Evolutionary conservation across 1,140 invertebrate genomes (phyloP).

Genomic region (Calycopis cecrops): DNA sequence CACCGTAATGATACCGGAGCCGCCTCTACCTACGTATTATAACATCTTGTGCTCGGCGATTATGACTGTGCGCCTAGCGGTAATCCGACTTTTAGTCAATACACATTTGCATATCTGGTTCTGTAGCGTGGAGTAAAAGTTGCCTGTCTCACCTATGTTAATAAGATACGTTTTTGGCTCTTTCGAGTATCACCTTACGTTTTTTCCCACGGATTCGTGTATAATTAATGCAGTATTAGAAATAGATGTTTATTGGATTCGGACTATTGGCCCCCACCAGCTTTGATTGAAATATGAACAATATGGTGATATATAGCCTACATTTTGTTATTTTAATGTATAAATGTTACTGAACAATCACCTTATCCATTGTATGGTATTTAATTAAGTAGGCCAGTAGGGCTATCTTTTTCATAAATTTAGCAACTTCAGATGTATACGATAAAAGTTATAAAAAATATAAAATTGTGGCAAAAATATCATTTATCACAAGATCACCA

Average conservation of each 20-base stretch:
- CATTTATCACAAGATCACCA: too few relatives aligned
- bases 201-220: conserved; percentile 16
- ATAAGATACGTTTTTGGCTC: conserved; percentile 22
- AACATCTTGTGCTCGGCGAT: conserved; percentile 33
- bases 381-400: too few relatives aligned
- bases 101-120: conserved; percentile 60
- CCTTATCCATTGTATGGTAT: too few relatives aligned
- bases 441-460: too few relatives aligned
- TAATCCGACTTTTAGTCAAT: conserved; percentile 59
- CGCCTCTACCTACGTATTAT: conserved; percentile 37
- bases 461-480: too few relatives aligned
- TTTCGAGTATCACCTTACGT: conserved; percentile 16
- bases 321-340: too few relatives aligned
- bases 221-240: conserved; percentile 12
- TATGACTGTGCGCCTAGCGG: conserved; percentile 61
- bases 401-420: too few relatives aligned
- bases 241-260: neutral
- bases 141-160: conserved; percentile 31
- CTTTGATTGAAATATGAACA: too few relatives aligned
- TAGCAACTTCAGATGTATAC: too few relatives aligned
- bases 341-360: too few relatives aligned
- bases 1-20: neutral
- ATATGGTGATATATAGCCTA: too few relatives aligned
- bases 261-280: too few relatives aligned
- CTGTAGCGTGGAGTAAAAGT: conserved; percentile 34